These are phyloP conservation scores for Hymenochirus boettgeri DNA, from an alignment of 2,113 vertebrate genomes.

Conservation along the genomic window DNA sequence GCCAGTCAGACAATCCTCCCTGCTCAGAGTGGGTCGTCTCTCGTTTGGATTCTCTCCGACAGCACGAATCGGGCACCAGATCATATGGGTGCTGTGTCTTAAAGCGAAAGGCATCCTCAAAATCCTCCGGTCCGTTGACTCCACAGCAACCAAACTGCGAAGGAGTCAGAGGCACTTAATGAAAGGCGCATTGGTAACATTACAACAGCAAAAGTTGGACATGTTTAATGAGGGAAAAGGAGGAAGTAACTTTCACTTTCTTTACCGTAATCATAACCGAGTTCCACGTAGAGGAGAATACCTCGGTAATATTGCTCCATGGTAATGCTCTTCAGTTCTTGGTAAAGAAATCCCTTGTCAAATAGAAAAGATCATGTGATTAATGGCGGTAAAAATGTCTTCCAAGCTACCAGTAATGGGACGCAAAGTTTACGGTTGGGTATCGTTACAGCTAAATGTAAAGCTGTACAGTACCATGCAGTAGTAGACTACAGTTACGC, in stretches of 20 bases:
- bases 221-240: too few species aligned
- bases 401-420: too few species aligned
- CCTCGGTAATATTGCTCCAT: constrained; percentile 74
- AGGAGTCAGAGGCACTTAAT: constrained; percentile 28
- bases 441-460: too few species aligned
- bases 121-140: constrained; percentile 83
- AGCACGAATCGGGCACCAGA: constrained; percentile 76
- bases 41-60: constrained; percentile 67
- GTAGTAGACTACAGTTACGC: too few species aligned
- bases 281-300: constrained; percentile 85
- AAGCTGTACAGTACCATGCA: too few species aligned
- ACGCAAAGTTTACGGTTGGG: too few species aligned
- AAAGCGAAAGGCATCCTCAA: constrained; percentile 65
- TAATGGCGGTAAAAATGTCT: too few species aligned
- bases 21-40: constrained; percentile 58
- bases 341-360: constrained; percentile 86
- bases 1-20: constrained; percentile 71
- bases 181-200: too few species aligned
- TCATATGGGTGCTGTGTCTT: constrained; percentile 52
- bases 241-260: too few species aligned
- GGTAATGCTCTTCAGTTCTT: constrained; percentile 84
- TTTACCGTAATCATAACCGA: constrained; percentile 90
- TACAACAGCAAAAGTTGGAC: too few species aligned
- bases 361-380: constrained; percentile 64
- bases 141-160: constrained; percentile 89